Evolutionary conservation across 2,888 invertebrate species (phyloP).

Genomic region (Aphodius sticticus): DNA sequence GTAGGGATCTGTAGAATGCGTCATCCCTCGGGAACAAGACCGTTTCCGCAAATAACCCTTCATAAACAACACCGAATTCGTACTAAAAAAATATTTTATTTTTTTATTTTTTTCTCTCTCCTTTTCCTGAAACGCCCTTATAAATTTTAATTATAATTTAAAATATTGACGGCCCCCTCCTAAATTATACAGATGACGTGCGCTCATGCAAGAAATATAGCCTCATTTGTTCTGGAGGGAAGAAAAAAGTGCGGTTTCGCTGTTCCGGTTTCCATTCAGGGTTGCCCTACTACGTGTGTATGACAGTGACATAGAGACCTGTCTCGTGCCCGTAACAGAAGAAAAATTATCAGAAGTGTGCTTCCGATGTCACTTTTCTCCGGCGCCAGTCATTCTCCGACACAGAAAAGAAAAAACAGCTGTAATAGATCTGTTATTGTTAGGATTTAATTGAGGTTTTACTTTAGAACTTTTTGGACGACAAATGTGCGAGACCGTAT

Average conservation of each 20-base stretch:
- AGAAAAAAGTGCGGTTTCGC: neutral
- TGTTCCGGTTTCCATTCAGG: neutral
- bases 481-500: neutral
- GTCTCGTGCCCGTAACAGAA: neutral
- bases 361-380: constrained; percentile 33
- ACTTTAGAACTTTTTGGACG: constrained; percentile 29
- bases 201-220: neutral
- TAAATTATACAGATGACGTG: neutral
- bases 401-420: constrained; percentile 27
- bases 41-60: neutral
- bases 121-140: too few relatives aligned
- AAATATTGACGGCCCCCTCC: neutral
- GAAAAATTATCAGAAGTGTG: constrained; percentile 35
- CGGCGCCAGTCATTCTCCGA: neutral
- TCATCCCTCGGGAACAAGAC: neutral
- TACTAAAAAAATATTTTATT: neutral
- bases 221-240: neutral
- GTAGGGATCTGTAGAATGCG: neutral
- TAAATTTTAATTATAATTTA: neutral
- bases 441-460: constrained; percentile 32
- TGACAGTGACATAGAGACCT: neutral
- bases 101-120: neutral
- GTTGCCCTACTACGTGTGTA: neutral
- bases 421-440: constrained; percentile 37
- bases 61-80: neutral